Conservation (phyloP, 2,888 invertebrate species). For the Trissolcus brochymenae region DNA sequence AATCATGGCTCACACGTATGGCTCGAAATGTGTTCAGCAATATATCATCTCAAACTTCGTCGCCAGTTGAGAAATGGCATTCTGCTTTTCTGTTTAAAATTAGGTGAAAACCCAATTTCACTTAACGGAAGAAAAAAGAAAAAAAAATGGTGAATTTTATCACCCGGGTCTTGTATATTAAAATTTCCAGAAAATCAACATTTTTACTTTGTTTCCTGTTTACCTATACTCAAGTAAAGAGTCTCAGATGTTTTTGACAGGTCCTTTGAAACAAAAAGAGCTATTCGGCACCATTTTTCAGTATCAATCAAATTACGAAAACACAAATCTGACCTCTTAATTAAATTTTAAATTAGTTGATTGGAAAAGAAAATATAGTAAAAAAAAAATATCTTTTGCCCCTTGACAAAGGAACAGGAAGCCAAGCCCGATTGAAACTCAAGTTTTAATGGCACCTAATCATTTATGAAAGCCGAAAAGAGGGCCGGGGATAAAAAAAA, state of each 20-base stretch:
- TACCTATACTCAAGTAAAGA: neutral
- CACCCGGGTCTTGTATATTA: neutral
- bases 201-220: constrained; percentile 21
- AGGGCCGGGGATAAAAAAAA: constrained; percentile 6
- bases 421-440: neutral
- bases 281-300: no score
- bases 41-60: constrained; percentile 11
- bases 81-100: constrained; percentile 24
- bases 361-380: neutral
- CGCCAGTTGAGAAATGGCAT: constrained; percentile 9
- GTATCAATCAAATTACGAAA: no score
- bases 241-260: neutral
- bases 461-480: constrained; percentile 37
- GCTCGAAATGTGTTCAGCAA: constrained; percentile 23
- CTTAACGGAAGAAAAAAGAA: neutral
- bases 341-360: no score
- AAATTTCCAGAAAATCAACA: constrained; percentile 13
- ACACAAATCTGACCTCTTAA: no score
- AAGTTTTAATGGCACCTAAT: constrained; percentile 42
- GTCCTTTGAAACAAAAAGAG: no score
- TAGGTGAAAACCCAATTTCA: constrained; percentile 1
- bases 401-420: neutral
- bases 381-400: no score
- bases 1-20: neutral
- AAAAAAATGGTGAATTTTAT: neutral